Conservation (phyloP, 2,113 vertebrate genomes). For the Scartelaos histophorus region DNA sequence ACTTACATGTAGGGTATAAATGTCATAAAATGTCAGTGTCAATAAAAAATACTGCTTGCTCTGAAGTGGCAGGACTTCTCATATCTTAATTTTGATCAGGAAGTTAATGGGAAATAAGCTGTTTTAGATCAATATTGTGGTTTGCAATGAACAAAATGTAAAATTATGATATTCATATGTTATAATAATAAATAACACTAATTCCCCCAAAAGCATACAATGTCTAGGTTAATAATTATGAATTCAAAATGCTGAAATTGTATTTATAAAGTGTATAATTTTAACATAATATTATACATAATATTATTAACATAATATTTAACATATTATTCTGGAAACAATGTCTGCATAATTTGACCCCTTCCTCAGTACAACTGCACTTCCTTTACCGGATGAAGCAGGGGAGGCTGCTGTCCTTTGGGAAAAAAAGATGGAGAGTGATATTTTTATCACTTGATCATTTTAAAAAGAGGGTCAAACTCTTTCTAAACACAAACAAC, state of each 20-base stretch:
- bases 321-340: not conserved
- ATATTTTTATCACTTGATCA: slow-evolving; percentile 56
- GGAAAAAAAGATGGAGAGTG: slow-evolving; percentile 54
- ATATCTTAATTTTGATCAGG: slow-evolving; percentile 1
- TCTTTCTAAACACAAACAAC: slow-evolving; percentile 13
- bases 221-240: no score
- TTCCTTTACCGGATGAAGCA: slow-evolving; percentile 59
- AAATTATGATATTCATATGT: no score
- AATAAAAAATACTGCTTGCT: no score
- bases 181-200: no score
- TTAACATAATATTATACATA: not conserved
- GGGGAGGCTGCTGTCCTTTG: slow-evolving; percentile 35
- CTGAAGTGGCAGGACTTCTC: no score
- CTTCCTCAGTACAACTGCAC: slow-evolving; percentile 20
- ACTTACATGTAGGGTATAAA: no score
- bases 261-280: not conserved
- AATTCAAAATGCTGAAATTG: not conserved
- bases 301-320: no score
- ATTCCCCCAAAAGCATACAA: no score
- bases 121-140: no score
- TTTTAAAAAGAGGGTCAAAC: slow-evolving; percentile 34
- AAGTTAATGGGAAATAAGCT: no score
- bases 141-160: no score
- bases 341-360: slow-evolving; percentile 15
- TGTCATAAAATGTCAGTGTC: no score